Evolutionary conservation across 2,113 vertebrate species (phyloP), one percentile per base, ranked within the genome.

Genomic region (Stomatorhinus ivindoensis): DNA sequence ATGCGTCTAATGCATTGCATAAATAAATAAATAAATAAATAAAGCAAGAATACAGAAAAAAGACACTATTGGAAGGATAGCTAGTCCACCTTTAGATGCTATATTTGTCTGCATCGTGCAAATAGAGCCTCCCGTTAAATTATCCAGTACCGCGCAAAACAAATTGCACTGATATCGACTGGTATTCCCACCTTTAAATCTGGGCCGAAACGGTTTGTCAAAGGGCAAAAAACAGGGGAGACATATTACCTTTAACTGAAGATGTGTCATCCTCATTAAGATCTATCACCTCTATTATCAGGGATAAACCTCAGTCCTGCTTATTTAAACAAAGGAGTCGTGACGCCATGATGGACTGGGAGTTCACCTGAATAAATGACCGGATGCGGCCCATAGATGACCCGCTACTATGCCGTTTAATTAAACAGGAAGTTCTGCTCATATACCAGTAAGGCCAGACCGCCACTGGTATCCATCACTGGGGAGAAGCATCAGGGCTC

Each of bases 281-380:
- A 89, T 48, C 31, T n/a, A 55, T 89, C 31, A 83, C 47, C 47
- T 53, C 69, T 65, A 44, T 89, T 82, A 89, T 46, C 73, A 55
- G 51, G 27, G 82, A 55, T 82, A 39, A 42, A 73, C 47, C 73
- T 24, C 4, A 50, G 88, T 44, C 89, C 61, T 42, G 84, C 76
- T 83, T 89, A 19, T 85, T 90, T 50, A 91, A 86, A 90, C 35
- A n/a, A 31, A 46, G n/a, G 39, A 31, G 58, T 11, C 17, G 46
- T 13, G 31, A 17, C 4, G 35, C 35, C 42, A 69, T 39, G 46
- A 53, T n/a, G 27, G 44, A 50, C 82, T 83, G 44, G 44, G 46
- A 24, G 39, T 58, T 91, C 35, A 91, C 83, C 89, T 58, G 69
- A 51, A n/a, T 39, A 10, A 46, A 55, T 46, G 17, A 47, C 27